A percentile compares a stretch with the other conserved stretches of the same genome.
phyloP scores from a whole-genome alignment of 2,113 vertebrate genomes.

The Catagonus wagneri region DNA sequence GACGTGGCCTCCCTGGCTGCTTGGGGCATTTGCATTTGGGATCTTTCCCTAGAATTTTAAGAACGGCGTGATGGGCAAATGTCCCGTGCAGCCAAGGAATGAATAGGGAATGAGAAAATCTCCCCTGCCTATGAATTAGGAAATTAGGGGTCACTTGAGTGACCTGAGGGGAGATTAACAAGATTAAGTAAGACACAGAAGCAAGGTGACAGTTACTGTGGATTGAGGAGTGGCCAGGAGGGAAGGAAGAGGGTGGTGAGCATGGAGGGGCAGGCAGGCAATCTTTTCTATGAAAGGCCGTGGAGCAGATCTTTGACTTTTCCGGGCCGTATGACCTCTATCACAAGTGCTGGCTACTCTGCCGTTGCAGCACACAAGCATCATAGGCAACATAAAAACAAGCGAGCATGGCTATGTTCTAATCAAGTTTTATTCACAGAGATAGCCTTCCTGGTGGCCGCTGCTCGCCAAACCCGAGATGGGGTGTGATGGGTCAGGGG shows the following conservation, averaged over 20 bases:
- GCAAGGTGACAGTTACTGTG: rapidly evolving
- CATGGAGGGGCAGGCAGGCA: too few species aligned
- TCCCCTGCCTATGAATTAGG: neutral
- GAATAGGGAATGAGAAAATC: neutral
- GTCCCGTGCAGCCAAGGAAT: neutral
- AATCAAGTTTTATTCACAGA: neutral
- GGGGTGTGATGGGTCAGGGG: neutral
- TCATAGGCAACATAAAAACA: neutral
- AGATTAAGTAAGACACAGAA: neutral
- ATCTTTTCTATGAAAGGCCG: neutral
- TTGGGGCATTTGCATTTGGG: neutral
- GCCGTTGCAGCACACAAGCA: neutral
- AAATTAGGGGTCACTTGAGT: neutral
- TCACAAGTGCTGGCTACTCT: neutral
- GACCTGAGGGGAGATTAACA: neutral
- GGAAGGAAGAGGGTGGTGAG: neutral
- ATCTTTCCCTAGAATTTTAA: neutral
- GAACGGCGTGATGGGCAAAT: neutral
- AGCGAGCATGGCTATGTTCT: neutral
- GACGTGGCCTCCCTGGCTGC: neutral
- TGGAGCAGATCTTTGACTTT: neutral
- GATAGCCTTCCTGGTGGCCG: neutral
- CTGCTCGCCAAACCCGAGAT: neutral
- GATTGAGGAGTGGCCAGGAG: neutral
- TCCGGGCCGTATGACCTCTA: neutral